Conservation (phyloP, 2,113 vertebrate genomes). For the Anthoscopus minutus region DNA sequence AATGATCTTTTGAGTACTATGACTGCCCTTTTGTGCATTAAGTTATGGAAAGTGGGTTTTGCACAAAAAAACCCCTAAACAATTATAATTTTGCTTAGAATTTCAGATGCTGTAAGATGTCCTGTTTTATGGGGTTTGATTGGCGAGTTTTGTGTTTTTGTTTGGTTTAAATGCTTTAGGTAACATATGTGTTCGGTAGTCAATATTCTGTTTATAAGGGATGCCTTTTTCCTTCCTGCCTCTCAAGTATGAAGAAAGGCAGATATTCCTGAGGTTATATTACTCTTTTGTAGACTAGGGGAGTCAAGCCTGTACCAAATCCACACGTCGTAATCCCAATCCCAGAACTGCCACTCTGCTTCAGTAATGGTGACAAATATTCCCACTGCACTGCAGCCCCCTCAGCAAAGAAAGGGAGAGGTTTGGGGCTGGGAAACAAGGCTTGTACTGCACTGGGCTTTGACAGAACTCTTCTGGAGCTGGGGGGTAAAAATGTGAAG, state of each 20-base stretch:
- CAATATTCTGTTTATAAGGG: neutral
- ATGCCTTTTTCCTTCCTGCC: neutral
- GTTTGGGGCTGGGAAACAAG: neutral
- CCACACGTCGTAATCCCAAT: neutral
- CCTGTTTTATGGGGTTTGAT: neutral
- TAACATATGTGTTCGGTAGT: neutral
- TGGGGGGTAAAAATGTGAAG: neutral
- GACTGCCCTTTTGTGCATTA: neutral
- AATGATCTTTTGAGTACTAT: neutral
- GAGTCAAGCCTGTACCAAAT: neutral
- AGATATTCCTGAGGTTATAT: neutral
- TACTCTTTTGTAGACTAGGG: neutral
- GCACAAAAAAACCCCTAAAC: neutral
- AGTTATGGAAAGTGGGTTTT: neutral
- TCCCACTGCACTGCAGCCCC: neutral
- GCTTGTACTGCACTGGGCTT: neutral
- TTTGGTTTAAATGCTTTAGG: neutral
- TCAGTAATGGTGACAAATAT: neutral
- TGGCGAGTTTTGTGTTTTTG: too few relatives aligned
- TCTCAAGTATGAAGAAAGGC: neutral
- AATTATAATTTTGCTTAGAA: neutral
- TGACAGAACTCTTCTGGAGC: neutral
- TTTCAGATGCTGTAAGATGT: neutral
- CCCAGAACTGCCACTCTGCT: neutral
- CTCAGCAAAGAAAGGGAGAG: neutral